These are phyloP conservation scores for Acrossocheilus wenchowensis DNA, from an alignment of 2,797 vertebrate genomes.

Conservation along the genomic window DNA sequence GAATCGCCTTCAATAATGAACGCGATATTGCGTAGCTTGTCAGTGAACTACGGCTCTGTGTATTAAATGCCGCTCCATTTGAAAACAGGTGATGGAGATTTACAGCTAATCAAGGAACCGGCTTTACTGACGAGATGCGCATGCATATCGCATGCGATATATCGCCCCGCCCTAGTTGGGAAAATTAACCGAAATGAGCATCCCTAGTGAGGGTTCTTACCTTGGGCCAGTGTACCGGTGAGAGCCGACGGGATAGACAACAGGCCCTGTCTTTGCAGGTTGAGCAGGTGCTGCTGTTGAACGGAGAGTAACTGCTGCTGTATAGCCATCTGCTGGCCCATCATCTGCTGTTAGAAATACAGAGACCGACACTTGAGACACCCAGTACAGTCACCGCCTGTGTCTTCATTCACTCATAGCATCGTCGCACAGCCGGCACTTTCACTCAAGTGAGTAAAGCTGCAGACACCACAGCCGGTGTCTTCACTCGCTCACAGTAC, in stretches of 20 bases:
- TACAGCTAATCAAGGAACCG: no score
- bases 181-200: background rate
- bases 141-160: no score
- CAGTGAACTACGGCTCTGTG: no score
- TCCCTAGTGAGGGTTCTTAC: constrained; percentile 28
- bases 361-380: constrained; percentile 30
- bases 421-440: background rate
- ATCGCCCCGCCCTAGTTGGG: background rate
- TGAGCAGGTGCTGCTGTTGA: constrained; percentile 97
- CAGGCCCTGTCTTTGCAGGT: constrained; percentile 94
- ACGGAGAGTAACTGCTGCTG: constrained; percentile 97
- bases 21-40: no score
- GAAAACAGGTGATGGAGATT: no score
- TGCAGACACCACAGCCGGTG: background rate
- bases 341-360: constrained; percentile 83
- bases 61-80: no score
- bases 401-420: background rate
- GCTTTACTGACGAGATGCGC: no score
- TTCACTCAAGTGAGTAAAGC: background rate
- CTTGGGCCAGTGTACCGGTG: constrained; percentile 42
- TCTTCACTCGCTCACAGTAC: constrained; percentile 9
- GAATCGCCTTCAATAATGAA: no score
- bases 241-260: constrained; percentile 81
- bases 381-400: constrained; percentile 3
- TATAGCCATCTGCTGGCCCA: constrained; percentile 93